Evolutionary conservation across 2,797 vertebrate genomes (phyloP), one percentile per base, ranked within the genome.

Genomic region (Gymnothorax reevesii): DNA sequence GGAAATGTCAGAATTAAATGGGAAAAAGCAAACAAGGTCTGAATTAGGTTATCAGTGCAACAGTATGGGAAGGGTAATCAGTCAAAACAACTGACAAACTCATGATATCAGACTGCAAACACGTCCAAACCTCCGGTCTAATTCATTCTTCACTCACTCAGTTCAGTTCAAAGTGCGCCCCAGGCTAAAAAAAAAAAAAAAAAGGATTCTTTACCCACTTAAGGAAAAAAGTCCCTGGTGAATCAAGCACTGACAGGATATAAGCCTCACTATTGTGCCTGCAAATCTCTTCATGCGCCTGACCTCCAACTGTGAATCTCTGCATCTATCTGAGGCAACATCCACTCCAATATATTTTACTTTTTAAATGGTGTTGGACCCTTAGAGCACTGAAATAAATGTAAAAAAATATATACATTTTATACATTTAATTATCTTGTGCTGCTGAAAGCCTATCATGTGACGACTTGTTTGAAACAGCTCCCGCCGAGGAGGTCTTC

Each of bases 231-330:
- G 91, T 90, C 92, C 93, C 93, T 91, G 92, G 88, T 95, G 94
- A 95, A 95, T 96, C 95, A 96, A 96, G 95, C 4, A 88, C 85
- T 95, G 96, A 96, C 95, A 96, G 92, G 89, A 89, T 92, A 3
- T 92, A 93, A 95, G 94, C 94, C 93, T 90, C 90, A 83, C 93
- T 95, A 93, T 93, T 93, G 92, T 95, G 94, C 95, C 94, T 94
- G 22, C n/a, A 27, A 27, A 27, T 5, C n/a, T 71, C 69, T 71
- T 27, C 25, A 27, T 71, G 22, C 42, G 3, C 42, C 71, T 84
- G 57, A 84, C 57, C 17, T 84, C 71, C 84, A 79, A 82, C 86
- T 87, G 86, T 2, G 9, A 71, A 25, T 71, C 22, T 71, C 69
- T 71, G n/a, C 69, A 27, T 71, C n/a, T 71, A 10, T 71, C 22